Conservation (phyloP, 2,888 invertebrate species). For the Lutraria lutraria region DNA sequence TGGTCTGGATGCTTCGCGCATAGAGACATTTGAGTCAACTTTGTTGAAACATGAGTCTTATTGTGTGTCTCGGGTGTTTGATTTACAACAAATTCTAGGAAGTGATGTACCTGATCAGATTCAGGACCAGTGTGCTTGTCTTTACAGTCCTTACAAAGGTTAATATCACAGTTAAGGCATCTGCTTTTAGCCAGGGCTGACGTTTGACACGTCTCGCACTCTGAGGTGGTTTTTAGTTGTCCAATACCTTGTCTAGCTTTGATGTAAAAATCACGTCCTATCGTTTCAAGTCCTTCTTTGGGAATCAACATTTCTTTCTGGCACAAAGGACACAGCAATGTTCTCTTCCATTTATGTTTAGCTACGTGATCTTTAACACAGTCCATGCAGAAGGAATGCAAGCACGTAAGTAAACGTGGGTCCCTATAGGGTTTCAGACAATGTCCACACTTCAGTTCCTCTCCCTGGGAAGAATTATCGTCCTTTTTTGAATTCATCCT, state of each 20-base stretch:
- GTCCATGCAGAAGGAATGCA: slow-evolving; percentile 73
- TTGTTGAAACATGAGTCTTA: slow-evolving; percentile 51
- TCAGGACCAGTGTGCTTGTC: slow-evolving; percentile 62
- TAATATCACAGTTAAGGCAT: slow-evolving; percentile 73
- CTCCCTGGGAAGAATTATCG: slow-evolving; percentile 34
- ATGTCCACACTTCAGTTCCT: slow-evolving; percentile 66
- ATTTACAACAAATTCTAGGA: slow-evolving; percentile 65
- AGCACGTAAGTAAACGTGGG: slow-evolving; percentile 70
- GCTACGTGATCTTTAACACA: slow-evolving; percentile 70
- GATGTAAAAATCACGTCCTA: slow-evolving; percentile 71
- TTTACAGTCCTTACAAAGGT: slow-evolving; percentile 69
- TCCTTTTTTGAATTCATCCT: slow-evolving; percentile 41
- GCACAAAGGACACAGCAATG: slow-evolving; percentile 72
- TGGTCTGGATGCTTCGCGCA: slow-evolving; percentile 56
- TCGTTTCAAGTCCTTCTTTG: slow-evolving; percentile 68
- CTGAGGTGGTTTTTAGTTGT: slow-evolving; percentile 66
- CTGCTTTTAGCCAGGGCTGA: slow-evolving; percentile 58
- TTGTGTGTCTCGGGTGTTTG: slow-evolving; percentile 52
- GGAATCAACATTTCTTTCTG: slow-evolving; percentile 70
- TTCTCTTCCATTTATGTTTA: slow-evolving; percentile 70
- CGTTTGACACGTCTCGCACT: slow-evolving; percentile 69
- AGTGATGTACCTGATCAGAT: slow-evolving; percentile 69
- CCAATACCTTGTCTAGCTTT: slow-evolving; percentile 68
- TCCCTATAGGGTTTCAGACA: slow-evolving; percentile 71
- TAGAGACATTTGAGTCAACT: slow-evolving; percentile 47